Conservation (phyloP, 2,888 invertebrate genomes). For the Cecidostiba fungosa region DNA sequence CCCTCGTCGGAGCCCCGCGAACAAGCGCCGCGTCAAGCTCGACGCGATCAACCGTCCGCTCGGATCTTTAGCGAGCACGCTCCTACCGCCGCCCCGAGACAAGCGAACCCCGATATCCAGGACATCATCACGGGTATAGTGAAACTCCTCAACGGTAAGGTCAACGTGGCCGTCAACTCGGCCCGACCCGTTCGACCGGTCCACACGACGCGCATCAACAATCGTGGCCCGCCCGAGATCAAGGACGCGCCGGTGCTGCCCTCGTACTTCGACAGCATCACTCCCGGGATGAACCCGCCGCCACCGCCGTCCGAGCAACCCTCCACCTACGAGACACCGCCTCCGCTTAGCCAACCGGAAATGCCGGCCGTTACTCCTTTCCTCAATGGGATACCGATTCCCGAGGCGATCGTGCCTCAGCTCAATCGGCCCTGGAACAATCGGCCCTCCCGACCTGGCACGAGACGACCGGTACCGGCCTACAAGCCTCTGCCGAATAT, state of each 20-base stretch:
- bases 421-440: constrained; percentile 69
- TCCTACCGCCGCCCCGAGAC: constrained; percentile 75
- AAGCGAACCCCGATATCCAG: constrained; percentile 90
- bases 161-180: constrained; percentile 91
- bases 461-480: constrained; percentile 73
- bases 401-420: constrained; percentile 87
- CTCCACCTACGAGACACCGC: constrained; percentile 85
- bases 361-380: constrained; percentile 83
- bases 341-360: constrained; percentile 82
- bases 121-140: constrained; percentile 95
- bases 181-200: constrained; percentile 86
- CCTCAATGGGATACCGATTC: constrained; percentile 86
- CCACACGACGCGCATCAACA: constrained; percentile 85
- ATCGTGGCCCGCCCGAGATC: constrained; percentile 93
- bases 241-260: constrained; percentile 86
- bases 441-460: constrained; percentile 69
- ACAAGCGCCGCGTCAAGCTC: constrained; percentile 72
- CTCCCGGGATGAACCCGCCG: constrained; percentile 81
- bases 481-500: constrained; percentile 73
- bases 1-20: constrained; percentile 86
- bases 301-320: constrained; percentile 82
- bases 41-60: constrained; percentile 72
- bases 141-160: constrained; percentile 93
- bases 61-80: constrained; percentile 77
- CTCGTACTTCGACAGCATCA: constrained; percentile 83